Percentiles rank a stretch among this genome's conserved stretches.
phyloP scores from a whole-genome alignment of 2,113 vertebrate species.

The Lagenorhynchus albirostris region DNA sequence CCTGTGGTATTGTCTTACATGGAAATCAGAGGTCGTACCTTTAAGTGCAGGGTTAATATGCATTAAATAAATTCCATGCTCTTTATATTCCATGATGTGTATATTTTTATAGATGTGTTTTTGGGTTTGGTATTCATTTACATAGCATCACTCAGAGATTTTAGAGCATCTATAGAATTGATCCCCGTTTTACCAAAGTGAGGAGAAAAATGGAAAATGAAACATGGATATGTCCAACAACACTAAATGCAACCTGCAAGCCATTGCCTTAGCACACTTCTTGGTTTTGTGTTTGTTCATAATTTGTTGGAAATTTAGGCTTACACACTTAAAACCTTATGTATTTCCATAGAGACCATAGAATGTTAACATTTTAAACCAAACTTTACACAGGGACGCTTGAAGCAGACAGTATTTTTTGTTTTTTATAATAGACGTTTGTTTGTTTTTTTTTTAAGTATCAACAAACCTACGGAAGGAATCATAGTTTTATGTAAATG shows the following conservation, averaged over 20 bases:
- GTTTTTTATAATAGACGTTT: neutral
- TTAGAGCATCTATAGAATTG: neutral
- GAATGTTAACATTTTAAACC: neutral
- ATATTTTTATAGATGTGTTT: neutral
- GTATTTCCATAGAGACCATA: neutral
- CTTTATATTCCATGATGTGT: neutral
- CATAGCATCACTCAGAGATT: neutral
- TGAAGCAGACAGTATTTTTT: neutral
- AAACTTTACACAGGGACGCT: neutral
- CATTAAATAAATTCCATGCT: neutral
- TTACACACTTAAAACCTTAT: neutral
- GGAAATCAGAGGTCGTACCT: neutral
- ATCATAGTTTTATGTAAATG: neutral
- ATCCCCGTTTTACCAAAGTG: neutral
- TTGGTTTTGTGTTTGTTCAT: neutral
- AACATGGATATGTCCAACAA: neutral
- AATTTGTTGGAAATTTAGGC: neutral
- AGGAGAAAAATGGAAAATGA: neutral
- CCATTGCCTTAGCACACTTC: neutral
- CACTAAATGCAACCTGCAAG: neutral
- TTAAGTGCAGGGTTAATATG: neutral
- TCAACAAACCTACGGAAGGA: neutral
- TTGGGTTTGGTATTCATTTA: neutral
- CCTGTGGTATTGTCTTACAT: neutral
- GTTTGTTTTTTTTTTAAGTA: neutral